These are phyloP conservation scores for Lophius piscatorius DNA, from an alignment of 2,113 vertebrate species.

Conservation along the genomic window DNA sequence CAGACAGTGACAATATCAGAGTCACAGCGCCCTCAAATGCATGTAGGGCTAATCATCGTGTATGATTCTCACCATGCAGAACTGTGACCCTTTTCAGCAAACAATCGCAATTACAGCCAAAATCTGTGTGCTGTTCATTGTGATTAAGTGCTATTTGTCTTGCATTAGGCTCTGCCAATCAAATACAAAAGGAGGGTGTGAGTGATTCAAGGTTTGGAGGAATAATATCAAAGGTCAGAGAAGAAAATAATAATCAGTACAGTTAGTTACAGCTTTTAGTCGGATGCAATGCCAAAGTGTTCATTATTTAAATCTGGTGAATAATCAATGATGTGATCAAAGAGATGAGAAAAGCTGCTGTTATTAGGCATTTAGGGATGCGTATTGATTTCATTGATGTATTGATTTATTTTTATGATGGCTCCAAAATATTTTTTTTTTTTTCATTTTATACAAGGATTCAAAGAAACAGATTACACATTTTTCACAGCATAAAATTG, in stretches of 20 bases:
- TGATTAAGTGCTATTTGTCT: constrained; percentile 55
- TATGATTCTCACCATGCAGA: constrained; percentile 45
- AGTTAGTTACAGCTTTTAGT: constrained; percentile 1
- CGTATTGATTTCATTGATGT: no score
- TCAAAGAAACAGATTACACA: no score
- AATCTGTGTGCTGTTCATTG: constrained; percentile 40
- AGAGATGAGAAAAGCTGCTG: background rate
- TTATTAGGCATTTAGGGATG: no score
- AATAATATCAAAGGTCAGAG: constrained; percentile 9
- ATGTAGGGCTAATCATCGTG: constrained; percentile 52
- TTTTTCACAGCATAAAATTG: no score
- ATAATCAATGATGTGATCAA: background rate
- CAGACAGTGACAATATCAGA: constrained; percentile 55
- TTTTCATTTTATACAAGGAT: no score
- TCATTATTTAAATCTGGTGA: background rate
- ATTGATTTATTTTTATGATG: no score
- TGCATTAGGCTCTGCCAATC: constrained; percentile 21
- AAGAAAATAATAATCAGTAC: constrained; percentile 7
- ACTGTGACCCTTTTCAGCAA: constrained; percentile 59
- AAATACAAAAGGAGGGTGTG: constrained; percentile 6
- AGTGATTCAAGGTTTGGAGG: constrained; percentile 13
- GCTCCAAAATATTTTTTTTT: no score
- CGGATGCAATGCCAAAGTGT: background rate
- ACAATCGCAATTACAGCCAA: constrained; percentile 50
- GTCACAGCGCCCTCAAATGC: constrained; percentile 56